Percentiles rank a stretch among this genome's conserved stretches.
These are phyloP conservation scores for Thermophis baileyi DNA, from an alignment of 2,113 vertebrate genomes.

Conservation along the genomic window DNA sequence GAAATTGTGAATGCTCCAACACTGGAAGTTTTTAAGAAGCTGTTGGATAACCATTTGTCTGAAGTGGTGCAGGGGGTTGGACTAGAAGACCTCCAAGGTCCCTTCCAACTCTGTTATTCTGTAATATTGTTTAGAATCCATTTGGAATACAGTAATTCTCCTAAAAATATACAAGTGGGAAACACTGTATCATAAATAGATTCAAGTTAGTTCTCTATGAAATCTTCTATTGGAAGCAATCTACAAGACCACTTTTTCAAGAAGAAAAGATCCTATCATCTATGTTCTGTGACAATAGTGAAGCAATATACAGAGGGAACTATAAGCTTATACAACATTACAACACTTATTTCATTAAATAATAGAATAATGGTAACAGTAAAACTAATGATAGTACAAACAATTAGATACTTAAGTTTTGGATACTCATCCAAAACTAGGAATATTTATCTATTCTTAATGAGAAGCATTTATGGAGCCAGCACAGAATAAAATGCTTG, in stretches of 20 bases:
- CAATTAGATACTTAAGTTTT: background rate
- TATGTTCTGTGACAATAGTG: background rate
- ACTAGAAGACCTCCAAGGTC: too few species aligned
- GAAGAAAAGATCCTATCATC: background rate
- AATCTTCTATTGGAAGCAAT: background rate
- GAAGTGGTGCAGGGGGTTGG: too few species aligned
- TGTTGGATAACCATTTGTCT: too few species aligned
- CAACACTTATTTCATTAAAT: background rate
- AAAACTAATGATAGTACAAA: background rate
- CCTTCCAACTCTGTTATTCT: too few species aligned
- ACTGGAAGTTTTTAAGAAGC: too few species aligned
- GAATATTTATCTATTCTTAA: background rate
- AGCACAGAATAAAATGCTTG: background rate
- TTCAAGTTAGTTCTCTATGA: background rate
- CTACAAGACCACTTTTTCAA: background rate
- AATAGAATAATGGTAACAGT: background rate
- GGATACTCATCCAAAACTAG: background rate
- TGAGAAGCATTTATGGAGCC: accelerated
- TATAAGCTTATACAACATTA: background rate
- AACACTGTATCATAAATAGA: background rate
- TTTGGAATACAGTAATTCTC: background rate
- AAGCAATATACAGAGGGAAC: background rate
- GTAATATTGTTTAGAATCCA: background rate
- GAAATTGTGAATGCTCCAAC: too few species aligned
- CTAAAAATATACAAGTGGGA: background rate